A percentile compares a stretch with the other conserved stretches of the same genome.
phyloP scores from a whole-genome alignment of 1,140 invertebrate genomes.

The Reticulitermes speratus region DNA sequence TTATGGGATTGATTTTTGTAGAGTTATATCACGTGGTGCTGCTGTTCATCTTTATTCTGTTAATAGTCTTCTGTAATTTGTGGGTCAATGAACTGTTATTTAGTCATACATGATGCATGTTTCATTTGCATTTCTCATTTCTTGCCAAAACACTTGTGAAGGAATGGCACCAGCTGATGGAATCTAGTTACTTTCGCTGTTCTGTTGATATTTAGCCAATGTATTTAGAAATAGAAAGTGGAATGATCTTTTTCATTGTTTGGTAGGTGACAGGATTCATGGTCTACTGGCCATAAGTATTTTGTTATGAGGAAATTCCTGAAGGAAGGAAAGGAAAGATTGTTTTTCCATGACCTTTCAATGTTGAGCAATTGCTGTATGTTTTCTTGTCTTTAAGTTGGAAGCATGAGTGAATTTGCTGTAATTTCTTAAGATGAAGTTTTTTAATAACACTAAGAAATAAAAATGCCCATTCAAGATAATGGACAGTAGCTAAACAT shows the following conservation, averaged over 20 bases:
- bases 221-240: background rate
- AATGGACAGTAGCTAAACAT: too few species aligned
- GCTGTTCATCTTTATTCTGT: too few species aligned
- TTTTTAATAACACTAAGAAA: background rate
- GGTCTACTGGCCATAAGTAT: background rate
- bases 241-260: background rate
- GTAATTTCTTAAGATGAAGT: background rate
- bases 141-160: background rate
- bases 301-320: background rate
- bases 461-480: background rate
- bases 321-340: background rate
- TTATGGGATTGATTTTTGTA: too few species aligned
- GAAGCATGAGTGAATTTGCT: background rate
- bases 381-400: background rate
- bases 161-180: background rate
- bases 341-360: background rate
- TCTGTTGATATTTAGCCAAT: slow-evolving; percentile 6
- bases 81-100: too few species aligned
- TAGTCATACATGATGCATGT: background rate
- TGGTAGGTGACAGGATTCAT: background rate
- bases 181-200: background rate
- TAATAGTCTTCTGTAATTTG: too few species aligned
- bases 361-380: background rate
- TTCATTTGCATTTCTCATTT: background rate
- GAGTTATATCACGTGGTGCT: too few species aligned